These are phyloP conservation scores for chimpanzee (Pan troglodytes) DNA, from an alignment of 2,113 vertebrate species.

Conservation along the genomic window NHGRI_mPanTro3-v2.1_pri NC_072410.2:22104501-22105000, in stretches of 20 bases:
- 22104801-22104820: neutral
- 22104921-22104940: neutral
- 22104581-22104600: no score
- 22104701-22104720: rapidly evolving
- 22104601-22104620: neutral
- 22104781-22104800: neutral
- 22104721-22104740: neutral
- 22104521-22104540: neutral
- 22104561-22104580: rapidly evolving
- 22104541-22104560: rapidly evolving
- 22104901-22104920: neutral
- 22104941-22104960: neutral
- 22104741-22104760: neutral
- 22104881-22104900: neutral
- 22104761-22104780: neutral
- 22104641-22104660: neutral
- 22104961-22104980: neutral
- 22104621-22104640: neutral
- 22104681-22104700: neutral
- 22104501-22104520: neutral
- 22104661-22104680: neutral
- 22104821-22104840: neutral
- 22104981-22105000: neutral
- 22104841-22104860: neutral
- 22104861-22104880: neutral